Evolutionary conservation across 2,888 invertebrate genomes (phyloP).

Genomic region (Morpho deidamia): DNA sequence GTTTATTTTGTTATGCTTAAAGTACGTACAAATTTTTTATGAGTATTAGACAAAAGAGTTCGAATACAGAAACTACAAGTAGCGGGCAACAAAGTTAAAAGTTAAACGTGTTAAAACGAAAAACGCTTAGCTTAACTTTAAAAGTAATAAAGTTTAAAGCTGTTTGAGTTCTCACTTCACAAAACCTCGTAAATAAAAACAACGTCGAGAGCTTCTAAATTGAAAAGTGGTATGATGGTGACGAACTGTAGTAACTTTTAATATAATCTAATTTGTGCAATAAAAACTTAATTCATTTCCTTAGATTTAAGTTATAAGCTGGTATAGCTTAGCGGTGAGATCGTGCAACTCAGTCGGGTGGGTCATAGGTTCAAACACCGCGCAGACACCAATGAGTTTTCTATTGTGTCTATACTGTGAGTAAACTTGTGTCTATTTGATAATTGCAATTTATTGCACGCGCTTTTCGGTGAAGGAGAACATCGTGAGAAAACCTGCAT

Average conservation of each 20-base stretch:
- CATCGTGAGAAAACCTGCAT: too few species aligned
- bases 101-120: constrained; percentile 6
- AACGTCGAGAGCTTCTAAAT: constrained; percentile 1
- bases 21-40: not conserved
- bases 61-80: not conserved
- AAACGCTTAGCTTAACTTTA: constrained; percentile 13
- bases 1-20: too few species aligned
- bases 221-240: not conserved
- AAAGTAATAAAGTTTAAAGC: constrained; percentile 12
- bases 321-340: too few species aligned
- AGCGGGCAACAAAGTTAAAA: not conserved
- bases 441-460: too few species aligned
- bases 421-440: too few species aligned
- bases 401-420: too few species aligned
- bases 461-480: too few species aligned
- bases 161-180: constrained; percentile 11
- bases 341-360: too few species aligned
- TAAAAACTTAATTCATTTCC: not conserved
- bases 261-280: not conserved
- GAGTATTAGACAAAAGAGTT: not conserved
- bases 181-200: constrained; percentile 7
- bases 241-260: not conserved
- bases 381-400: too few species aligned
- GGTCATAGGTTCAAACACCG: too few species aligned
- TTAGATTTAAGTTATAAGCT: too few species aligned